Percentiles rank a stretch among this genome's conserved stretches.
Evolutionary conservation across 2,888 invertebrate genomes (phyloP).

Genomic region (Ophion costatus): DNA sequence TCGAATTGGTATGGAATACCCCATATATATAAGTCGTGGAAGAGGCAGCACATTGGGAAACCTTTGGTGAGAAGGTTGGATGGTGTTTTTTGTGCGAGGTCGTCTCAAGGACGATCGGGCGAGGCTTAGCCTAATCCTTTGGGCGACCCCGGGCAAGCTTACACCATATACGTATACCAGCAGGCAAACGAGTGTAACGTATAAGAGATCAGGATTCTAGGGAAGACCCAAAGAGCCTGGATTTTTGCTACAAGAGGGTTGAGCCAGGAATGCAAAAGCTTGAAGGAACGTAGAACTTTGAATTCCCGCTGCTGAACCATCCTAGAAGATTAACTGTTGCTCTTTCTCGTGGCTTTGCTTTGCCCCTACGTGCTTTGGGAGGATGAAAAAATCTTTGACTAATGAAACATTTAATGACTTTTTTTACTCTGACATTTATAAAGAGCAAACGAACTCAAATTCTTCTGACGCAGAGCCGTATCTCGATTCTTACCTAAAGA

Average conservation of each 20-base stretch:
- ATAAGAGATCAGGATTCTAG: constrained; percentile 31
- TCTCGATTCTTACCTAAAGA: no score
- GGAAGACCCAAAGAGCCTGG: not conserved
- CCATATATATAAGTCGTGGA: not conserved
- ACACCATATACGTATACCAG: constrained; percentile 23
- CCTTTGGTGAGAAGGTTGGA: constrained; percentile 25
- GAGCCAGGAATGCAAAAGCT: constrained; percentile 6
- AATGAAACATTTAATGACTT: not conserved
- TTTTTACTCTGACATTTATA: not conserved
- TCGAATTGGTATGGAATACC: no score
- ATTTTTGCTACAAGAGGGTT: constrained; percentile 6
- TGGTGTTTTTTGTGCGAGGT: constrained; percentile 65
- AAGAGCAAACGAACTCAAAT: no score
- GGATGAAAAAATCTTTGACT: not conserved
- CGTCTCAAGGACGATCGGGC: constrained; percentile 69
- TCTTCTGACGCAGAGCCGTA: no score
- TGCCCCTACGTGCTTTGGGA: not conserved
- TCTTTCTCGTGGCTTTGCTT: not conserved
- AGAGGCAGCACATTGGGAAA: constrained; percentile 36
- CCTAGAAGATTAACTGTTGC: constrained; percentile 18
- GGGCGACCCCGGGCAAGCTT: constrained; percentile 45
- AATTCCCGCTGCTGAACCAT: constrained; percentile 21
- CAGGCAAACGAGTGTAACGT: constrained; percentile 39
- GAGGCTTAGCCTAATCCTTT: constrained; percentile 72
- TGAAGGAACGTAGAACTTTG: constrained; percentile 18